Percentiles rank a stretch among this genome's conserved stretches.
Evolutionary conservation across 1,140 invertebrate species (phyloP).

Genomic region (Drosophila subobscura): DNA sequence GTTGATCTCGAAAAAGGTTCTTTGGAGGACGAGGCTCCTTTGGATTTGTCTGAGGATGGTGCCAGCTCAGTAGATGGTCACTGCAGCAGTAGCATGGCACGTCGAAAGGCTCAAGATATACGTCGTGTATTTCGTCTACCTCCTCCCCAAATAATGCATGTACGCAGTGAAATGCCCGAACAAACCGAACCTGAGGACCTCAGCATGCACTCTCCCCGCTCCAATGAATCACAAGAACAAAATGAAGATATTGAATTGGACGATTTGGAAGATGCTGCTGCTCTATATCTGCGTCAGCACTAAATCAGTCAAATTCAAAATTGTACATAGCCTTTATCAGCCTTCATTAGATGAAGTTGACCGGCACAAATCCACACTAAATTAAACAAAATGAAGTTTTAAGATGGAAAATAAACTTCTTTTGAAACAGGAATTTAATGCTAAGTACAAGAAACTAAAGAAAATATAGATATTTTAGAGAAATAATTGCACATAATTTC

Average conservation of each 20-base stretch:
- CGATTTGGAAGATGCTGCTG: slow-evolving; percentile 79
- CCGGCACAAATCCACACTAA: slow-evolving; percentile 24
- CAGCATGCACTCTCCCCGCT: slow-evolving; percentile 85
- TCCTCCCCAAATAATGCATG: slow-evolving; percentile 68
- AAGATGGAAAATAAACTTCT: slow-evolving; percentile 22
- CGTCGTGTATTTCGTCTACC: slow-evolving; percentile 84
- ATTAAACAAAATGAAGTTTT: slow-evolving; percentile 46
- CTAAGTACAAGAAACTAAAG: slow-evolving; percentile 69
- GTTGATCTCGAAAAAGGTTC: slow-evolving; percentile 59
- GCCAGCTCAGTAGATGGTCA: slow-evolving; percentile 65
- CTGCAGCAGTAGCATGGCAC: slow-evolving; percentile 65
- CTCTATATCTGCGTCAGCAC: slow-evolving; percentile 73
- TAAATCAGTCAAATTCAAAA: slow-evolving; percentile 9
- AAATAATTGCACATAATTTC: slow-evolving; percentile 63
- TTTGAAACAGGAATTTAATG: slow-evolving; percentile 75
- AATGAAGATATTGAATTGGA: slow-evolving; percentile 80
- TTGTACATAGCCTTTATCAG: slow-evolving; percentile 49
- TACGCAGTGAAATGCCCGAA: slow-evolving; percentile 85
- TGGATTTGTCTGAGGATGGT: slow-evolving; percentile 76
- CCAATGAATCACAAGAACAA: slow-evolving; percentile 49
- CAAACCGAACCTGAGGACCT: slow-evolving; percentile 96
- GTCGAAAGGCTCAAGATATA: slow-evolving; percentile 84
- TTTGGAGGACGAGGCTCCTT: slow-evolving; percentile 69
- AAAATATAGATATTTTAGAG: slow-evolving; percentile 24
- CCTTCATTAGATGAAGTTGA: slow-evolving; percentile 66